These are phyloP conservation scores for Heteronetta atricapilla DNA, from an alignment of 2,113 vertebrate species.

Conservation along the genomic window DNA sequence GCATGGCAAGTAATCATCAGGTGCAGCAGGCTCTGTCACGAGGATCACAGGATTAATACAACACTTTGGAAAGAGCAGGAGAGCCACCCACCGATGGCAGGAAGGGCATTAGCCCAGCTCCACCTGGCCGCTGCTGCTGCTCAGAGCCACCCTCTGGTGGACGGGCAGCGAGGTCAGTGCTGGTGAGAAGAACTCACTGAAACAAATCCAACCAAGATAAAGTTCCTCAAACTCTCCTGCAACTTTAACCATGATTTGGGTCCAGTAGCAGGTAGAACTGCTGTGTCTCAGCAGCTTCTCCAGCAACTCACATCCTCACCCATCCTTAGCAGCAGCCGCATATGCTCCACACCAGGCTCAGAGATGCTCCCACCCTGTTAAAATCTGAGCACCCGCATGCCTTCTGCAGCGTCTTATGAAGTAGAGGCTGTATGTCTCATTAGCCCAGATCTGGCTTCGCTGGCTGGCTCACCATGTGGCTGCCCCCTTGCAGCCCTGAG, in stretches of 20 bases:
- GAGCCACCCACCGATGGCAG: neutral
- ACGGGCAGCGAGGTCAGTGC: neutral
- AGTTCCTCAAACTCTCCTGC: neutral
- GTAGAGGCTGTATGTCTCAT: too few species aligned
- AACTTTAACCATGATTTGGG: neutral
- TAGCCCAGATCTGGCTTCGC: neutral
- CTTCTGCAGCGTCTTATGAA: neutral
- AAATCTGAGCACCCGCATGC: fast-evolving
- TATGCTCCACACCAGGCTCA: neutral
- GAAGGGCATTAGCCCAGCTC: fast-evolving
- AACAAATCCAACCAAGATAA: too few species aligned
- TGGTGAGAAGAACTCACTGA: neutral
- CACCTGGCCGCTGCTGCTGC: neutral
- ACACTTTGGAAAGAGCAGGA: fast-evolving
- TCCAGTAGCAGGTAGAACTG: neutral
- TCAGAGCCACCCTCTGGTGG: neutral
- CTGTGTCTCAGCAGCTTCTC: neutral
- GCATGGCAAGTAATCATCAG: neutral
- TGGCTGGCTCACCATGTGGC: neutral
- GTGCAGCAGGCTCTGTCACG: neutral
- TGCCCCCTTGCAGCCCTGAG: neutral
- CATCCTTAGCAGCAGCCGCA: fast-evolving
- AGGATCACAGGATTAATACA: neutral
- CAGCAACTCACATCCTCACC: neutral
- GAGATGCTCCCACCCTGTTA: neutral